Evolutionary conservation across 1,140 invertebrate species (phyloP), one percentile per base, ranked within the genome.

Genomic region (Bombus turneri): DNA sequence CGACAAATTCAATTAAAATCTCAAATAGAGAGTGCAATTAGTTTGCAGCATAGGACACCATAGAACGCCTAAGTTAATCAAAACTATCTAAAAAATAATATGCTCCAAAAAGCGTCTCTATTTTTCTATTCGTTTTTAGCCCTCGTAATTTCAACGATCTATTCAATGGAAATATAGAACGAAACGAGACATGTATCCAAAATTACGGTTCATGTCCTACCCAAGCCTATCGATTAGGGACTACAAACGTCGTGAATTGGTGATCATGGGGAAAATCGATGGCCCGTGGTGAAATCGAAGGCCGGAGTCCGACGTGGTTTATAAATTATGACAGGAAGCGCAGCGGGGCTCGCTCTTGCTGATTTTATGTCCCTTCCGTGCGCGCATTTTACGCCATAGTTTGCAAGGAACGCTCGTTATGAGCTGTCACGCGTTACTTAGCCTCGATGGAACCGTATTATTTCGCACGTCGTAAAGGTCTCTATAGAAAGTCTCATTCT

Each of bases 241-340:
- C 4, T 10, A 31, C 22, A 31, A 43, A 47, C n/a, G 41, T 71
- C 25, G n/a, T 13, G 10, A n/a, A 41, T 41, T 28, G 12, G 28
- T 8, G n/a, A 73, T 73, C 71, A 47, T 22, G 2, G 71, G 15
- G 15, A 43, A 43, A 73, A 73, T 73, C 71, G n/a, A 72, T 72
- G 13, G 59, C 28, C 59, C 28, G 28, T 28, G 28, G 59, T 62
- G 28, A n/a, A 71, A 71, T 71, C 37, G 69, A 71, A 71, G 69
- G 69, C 37, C 69, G 25, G 37, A 28, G 69, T 12, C 6, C 43
- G 79, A 59, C 47, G 53, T 8, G 43, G 72, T 76, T 76, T 64
- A 66, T 83, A 83, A 76, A 83, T 83, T 83, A 53, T 28, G 72
- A 64, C 72, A 66, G 81, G 81, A 83, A 83, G 41, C 72, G 43